Conservation (phyloP, 2,113 vertebrate genomes). For the Ageneiosus marmoratus region DNA sequence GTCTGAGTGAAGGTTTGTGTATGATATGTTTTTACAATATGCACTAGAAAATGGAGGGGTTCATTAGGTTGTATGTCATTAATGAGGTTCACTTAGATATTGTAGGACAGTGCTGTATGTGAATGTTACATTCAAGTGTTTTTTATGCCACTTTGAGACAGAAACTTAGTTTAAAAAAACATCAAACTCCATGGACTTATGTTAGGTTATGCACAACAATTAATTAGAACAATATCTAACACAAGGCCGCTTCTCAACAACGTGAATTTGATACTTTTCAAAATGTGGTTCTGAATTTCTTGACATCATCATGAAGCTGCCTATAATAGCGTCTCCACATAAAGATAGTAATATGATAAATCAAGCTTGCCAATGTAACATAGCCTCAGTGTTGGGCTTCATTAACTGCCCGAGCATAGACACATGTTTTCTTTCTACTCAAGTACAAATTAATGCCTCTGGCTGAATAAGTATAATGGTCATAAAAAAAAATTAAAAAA, state of each 20-base stretch:
- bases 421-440: background rate
- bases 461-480: conserved; percentile 2
- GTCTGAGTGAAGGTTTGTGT: conserved; percentile 41
- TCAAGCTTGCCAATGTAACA: conserved; percentile 14
- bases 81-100: background rate
- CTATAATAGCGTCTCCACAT: background rate
- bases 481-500: background rate
- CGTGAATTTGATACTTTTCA: background rate
- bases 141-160: background rate
- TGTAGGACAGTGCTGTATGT: background rate
- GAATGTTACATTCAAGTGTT: conserved; percentile 1
- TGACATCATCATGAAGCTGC: conserved; percentile 11
- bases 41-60: conserved; percentile 24
- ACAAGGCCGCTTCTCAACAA: conserved; percentile 2
- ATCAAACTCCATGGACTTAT: background rate
- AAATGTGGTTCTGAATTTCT: background rate
- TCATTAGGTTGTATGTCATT: background rate
- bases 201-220: background rate
- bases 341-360: background rate
- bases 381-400: conserved; percentile 13
- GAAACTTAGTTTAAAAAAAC: background rate
- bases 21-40: conserved; percentile 44
- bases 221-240: conserved; percentile 8
- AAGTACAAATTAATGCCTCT: conserved; percentile 31
- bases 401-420: background rate